phyloP scores from a whole-genome alignment of 2,888 invertebrate genomes.

The Eulithis prunata region DNA sequence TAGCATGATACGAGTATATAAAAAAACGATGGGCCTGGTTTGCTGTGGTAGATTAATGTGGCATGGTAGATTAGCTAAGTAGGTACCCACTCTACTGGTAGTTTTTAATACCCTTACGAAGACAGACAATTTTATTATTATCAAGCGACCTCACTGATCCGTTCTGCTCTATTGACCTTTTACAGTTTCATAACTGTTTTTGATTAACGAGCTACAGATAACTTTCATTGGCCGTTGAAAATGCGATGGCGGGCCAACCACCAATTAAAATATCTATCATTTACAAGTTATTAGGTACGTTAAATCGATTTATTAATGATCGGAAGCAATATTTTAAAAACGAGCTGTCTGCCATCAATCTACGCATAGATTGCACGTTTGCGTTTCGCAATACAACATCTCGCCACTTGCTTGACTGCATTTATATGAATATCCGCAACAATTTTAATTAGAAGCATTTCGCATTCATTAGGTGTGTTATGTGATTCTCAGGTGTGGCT shows the following conservation, averaged over 20 bases:
- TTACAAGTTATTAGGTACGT: constrained; percentile 8
- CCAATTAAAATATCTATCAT: constrained; percentile 23
- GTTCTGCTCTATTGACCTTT: constrained; percentile 46
- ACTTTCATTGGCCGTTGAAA: constrained; percentile 26
- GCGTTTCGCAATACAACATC: constrained; percentile 17
- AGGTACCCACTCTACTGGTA: no score
- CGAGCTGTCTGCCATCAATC: constrained; percentile 5
- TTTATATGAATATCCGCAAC: constrained; percentile 21
- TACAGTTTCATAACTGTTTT: constrained; percentile 47
- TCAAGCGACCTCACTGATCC: constrained; percentile 44
- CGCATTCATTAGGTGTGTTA: constrained; percentile 20
- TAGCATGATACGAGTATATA: background rate
- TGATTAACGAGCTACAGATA: constrained; percentile 31
- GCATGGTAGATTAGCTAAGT: no score
- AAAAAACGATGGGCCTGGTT: no score
- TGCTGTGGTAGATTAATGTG: no score
- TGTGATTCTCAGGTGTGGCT: constrained; percentile 29
- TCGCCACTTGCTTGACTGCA: constrained; percentile 14
- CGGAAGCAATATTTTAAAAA: constrained; percentile 4
- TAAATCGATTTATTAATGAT: constrained; percentile 15
- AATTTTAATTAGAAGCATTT: constrained; percentile 20
- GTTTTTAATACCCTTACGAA: no score
- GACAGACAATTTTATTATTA: constrained; percentile 31
- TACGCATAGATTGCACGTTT: constrained; percentile 6
- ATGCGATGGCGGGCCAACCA: constrained; percentile 9